Evolutionary conservation across 2,888 invertebrate species (phyloP).

Genomic region (Deroplatys truncata): DNA sequence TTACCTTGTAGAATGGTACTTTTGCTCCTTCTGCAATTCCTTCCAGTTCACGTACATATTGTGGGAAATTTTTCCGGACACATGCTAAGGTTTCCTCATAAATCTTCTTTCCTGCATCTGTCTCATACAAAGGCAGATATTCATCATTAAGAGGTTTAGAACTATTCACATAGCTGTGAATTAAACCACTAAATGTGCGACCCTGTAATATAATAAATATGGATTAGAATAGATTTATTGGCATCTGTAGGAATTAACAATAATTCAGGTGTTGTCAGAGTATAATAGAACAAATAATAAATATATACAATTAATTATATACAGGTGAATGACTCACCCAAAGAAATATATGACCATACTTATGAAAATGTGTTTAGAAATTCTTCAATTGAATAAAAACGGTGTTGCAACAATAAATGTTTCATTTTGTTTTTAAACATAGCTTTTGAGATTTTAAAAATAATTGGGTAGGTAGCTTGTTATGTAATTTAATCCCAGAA

Average conservation of each 20-base stretch:
- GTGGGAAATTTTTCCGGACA: conserved; percentile 68
- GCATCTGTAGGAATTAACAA: too few species aligned
- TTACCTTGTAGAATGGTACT: conserved; percentile 77
- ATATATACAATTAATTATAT: neutral
- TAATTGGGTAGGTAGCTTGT: too few species aligned
- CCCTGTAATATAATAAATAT: conserved; percentile 55
- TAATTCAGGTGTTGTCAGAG: too few species aligned
- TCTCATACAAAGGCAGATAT: conserved; percentile 68
- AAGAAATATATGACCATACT: neutral
- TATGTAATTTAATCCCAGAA: too few species aligned
- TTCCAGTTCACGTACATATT: conserved; percentile 76
- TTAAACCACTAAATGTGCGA: conserved; percentile 68
- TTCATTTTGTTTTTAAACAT: too few species aligned
- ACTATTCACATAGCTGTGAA: conserved; percentile 61
- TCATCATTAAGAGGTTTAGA: conserved; percentile 60
- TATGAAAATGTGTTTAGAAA: too few species aligned
- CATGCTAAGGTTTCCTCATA: conserved; percentile 71
- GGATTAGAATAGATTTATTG: too few species aligned
- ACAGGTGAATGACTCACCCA: neutral
- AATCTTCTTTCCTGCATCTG: conserved; percentile 61
- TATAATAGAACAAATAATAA: neutral
- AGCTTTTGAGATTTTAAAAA: too few species aligned
- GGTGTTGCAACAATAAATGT: too few species aligned
- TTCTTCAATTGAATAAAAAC: too few species aligned
- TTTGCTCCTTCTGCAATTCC: conserved; percentile 83